Percentiles rank a stretch among this genome's conserved stretches.
Evolutionary conservation across 2,888 invertebrate species (phyloP).

Genomic region (Lasioglossum figueresi): DNA sequence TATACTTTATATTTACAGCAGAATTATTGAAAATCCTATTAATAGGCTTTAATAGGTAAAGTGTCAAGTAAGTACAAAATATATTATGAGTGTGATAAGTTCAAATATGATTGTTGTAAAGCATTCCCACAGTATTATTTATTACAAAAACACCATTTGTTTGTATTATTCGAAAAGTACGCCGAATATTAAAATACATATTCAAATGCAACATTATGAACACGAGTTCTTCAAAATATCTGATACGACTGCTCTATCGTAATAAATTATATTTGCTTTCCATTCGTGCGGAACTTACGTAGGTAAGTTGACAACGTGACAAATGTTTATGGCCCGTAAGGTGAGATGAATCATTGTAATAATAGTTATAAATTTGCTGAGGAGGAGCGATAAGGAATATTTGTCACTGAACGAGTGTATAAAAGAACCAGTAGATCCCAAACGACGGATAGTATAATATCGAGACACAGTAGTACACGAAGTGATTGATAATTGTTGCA

Average conservation of each 20-base stretch:
- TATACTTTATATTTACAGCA: too few relatives aligned
- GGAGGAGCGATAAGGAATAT: constrained; percentile 39
- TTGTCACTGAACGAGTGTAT: constrained; percentile 37
- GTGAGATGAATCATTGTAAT: constrained; percentile 60
- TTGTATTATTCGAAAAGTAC: not conserved
- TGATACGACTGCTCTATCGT: not conserved
- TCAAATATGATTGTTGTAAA: not conserved
- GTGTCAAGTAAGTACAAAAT: too few relatives aligned
- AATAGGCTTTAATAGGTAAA: too few relatives aligned
- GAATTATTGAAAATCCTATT: too few relatives aligned
- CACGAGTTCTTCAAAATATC: not conserved
- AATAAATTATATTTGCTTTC: constrained; percentile 9
- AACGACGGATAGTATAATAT: constrained; percentile 6
- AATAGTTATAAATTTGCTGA: constrained; percentile 64
- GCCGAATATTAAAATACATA: not conserved
- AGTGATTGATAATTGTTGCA: not conserved
- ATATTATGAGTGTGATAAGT: not conserved
- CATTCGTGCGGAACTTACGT: not conserved
- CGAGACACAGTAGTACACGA: not conserved
- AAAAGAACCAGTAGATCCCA: constrained; percentile 31
- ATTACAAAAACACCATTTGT: not conserved
- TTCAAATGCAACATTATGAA: not conserved
- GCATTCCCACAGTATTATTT: not conserved
- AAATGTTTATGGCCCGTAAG: constrained; percentile 8
- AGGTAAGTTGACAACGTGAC: not conserved